Conservation (phyloP, 1,140 invertebrate genomes). For the Grapholita molesta region DNA sequence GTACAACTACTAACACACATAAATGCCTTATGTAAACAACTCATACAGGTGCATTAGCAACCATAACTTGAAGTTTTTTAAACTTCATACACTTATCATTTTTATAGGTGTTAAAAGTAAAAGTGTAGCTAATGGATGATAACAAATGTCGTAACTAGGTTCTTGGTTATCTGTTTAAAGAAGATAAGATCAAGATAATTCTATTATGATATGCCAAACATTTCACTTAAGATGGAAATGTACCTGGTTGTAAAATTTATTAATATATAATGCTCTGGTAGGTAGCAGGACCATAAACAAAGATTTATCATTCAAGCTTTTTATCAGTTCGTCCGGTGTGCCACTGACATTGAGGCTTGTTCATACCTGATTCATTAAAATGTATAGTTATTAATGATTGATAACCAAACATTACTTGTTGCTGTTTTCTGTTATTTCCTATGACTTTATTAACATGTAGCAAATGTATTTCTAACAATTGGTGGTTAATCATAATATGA, state of each 20-base stretch:
- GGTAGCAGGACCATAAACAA: not conserved
- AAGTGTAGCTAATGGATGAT: conserved; percentile 35
- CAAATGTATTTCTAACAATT: not conserved
- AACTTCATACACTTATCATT: conserved; percentile 15
- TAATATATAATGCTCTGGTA: not conserved
- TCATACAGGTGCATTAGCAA: not conserved
- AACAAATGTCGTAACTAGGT: conserved; percentile 33
- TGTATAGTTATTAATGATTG: not conserved
- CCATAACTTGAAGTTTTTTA: not conserved
- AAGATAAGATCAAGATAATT: conserved; percentile 34
- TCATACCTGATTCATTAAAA: not conserved
- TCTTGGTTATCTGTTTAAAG: conserved; percentile 30
- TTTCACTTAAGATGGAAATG: conserved; percentile 3
- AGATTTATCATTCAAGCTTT: not conserved
- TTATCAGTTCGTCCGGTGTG: conserved; percentile 10
- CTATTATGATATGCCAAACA: conserved; percentile 16
- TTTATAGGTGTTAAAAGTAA: conserved; percentile 36
- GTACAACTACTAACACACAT: conserved; percentile 44
- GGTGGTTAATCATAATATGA: not conserved
- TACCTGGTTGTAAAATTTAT: not conserved
- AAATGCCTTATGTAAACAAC: conserved; percentile 22
- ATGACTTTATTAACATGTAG: not conserved
- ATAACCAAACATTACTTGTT: not conserved
- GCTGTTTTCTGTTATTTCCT: not conserved
- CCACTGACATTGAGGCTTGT: not conserved